A percentile compares a stretch with the other conserved stretches of the same genome.
Evolutionary conservation across 2,797 vertebrate species (phyloP).

Genomic region (Coregonus suidteri): DNA sequence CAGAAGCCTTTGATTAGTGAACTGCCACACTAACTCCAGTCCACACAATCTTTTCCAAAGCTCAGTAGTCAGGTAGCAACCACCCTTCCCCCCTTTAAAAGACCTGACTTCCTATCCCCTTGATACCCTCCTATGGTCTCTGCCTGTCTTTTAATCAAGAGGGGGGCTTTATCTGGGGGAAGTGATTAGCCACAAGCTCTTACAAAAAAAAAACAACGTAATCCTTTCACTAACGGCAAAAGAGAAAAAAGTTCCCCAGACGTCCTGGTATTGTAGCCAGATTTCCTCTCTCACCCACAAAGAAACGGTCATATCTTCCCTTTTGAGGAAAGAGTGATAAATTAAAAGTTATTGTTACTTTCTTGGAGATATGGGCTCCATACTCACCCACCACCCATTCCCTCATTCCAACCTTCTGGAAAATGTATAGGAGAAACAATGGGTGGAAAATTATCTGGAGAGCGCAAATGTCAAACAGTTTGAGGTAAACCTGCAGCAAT

Average conservation of each 20-base stretch:
- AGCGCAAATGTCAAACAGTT: not conserved
- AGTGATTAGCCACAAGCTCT: slow-evolving; percentile 2
- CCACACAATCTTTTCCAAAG: slow-evolving; percentile 19
- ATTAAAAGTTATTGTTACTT: slow-evolving; percentile 8
- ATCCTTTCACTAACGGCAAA: slow-evolving; percentile 4
- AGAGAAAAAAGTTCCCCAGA: not conserved
- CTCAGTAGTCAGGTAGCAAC: no score
- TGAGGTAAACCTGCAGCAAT: not conserved
- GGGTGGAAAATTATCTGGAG: not conserved
- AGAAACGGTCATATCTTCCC: not conserved
- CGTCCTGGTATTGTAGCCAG: slow-evolving; percentile 1
- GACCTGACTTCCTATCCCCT: not conserved
- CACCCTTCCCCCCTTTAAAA: no score
- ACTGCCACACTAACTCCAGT: not conserved
- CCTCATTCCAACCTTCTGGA: not conserved
- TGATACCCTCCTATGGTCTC: not conserved
- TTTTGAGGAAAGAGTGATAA: not conserved
- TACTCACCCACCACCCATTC: not conserved
- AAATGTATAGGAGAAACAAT: slow-evolving; percentile 7
- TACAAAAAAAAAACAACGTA: not conserved
- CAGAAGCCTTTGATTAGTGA: slow-evolving; percentile 6
- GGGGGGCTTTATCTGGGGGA: slow-evolving; percentile 7
- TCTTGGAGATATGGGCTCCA: not conserved
- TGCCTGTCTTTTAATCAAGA: slow-evolving; percentile 2
- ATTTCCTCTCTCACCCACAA: slow-evolving; percentile 9